phyloP scores from a whole-genome alignment of 2,888 invertebrate species.

The Calameuta idolon region DNA sequence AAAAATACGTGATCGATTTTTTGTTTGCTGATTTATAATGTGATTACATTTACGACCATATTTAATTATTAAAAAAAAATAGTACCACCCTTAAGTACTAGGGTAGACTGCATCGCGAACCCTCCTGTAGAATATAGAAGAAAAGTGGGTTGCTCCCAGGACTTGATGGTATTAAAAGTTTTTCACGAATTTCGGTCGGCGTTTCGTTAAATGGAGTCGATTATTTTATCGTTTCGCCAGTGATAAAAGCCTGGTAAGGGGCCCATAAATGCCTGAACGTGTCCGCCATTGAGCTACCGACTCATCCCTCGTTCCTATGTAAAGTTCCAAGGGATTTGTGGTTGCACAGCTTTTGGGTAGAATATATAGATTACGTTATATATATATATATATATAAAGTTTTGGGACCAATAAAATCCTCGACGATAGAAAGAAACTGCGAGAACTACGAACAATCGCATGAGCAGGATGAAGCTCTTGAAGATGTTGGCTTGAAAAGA shows the following conservation, averaged over 20 bases:
- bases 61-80: no score
- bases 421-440: conserved; percentile 1
- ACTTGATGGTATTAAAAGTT: background rate
- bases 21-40: no score
- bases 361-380: background rate
- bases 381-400: background rate
- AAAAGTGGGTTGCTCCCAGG: background rate
- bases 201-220: conserved; percentile 33
- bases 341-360: background rate
- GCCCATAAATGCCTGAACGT: conserved; percentile 30
- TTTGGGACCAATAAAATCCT: conserved; percentile 1
- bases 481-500: background rate
- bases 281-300: conserved; percentile 62
- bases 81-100: background rate
- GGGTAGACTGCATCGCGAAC: background rate
- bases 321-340: conserved; percentile 69
- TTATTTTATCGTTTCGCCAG: conserved; percentile 32
- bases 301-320: conserved; percentile 68
- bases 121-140: background rate
- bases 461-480: background rate
- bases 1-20: no score
- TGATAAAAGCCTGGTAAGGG: conserved; percentile 34
- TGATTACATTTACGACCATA: no score
- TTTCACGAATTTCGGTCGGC: background rate
- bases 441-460: background rate